Base-by-base conservation (phyloP, 2,113 vertebrate genomes). In the Phylloscopus trochilus region DNA sequence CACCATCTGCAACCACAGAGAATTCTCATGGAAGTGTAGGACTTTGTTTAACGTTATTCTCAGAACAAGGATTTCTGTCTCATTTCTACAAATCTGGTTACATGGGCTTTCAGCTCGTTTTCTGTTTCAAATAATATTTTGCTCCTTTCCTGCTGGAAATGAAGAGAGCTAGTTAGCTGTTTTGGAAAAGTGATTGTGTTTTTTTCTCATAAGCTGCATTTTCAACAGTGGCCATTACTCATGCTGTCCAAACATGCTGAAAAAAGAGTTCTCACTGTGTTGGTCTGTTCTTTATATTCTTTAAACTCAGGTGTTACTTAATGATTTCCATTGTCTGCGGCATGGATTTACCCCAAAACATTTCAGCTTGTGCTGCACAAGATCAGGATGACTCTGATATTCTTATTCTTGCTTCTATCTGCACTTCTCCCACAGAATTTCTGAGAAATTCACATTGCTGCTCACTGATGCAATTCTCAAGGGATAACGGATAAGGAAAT, bases 391-490 rank as follows among this genome's bases (percentile, higher is more conserved):
- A 59, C 5, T 73, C 10, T 5, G 1, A 39, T 58, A 56, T 64
- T 89, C 11, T 3, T 87, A 31, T 22, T 79, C 15, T 46, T 73
- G 15, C 9, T 33, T 78, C 35, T n/a, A 11, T 81, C 49, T 68
- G 17, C 1, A 2, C 19, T 74, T 21, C 24, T 92, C 13, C 15
- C 27, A 66, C 28, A 78, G 35, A 67, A 10, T 53, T 86, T 68
- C 77, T 49, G 49, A 82, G 69, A 44, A 78, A 76, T 91, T 79
- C 58, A 75, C 27, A 66, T 78, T 93, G 33, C 7, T 87, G 14
- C 51, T 70, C n/a, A 84, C 58, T 79, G 53, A 89, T 87, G 66
- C 33, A 93, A 80, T 90, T 90, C 47, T 83, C 75, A 88, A 88
- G 90, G 63, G 67, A 59, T 30, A 5, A 11, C 35, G 1, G 5